Percentiles rank a stretch among this genome's conserved stretches.
phyloP scores from a whole-genome alignment of 1,140 invertebrate species.

The Pristionchus pacificus region DNA sequence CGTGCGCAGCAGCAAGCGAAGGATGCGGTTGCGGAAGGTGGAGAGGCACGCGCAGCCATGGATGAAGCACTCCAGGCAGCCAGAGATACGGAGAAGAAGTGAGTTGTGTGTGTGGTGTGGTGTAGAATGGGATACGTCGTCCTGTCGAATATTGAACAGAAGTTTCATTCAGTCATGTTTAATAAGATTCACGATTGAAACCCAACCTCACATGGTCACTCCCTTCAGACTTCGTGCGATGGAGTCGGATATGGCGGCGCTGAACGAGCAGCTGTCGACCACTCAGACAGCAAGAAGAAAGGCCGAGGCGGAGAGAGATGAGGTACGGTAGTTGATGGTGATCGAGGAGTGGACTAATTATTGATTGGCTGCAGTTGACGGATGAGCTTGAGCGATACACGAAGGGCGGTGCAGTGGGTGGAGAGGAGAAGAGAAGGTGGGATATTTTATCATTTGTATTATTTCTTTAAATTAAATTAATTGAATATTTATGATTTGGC shows the following conservation, averaged over 20 bases:
- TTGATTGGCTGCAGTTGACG: conserved; percentile 69
- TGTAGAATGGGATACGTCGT: background rate
- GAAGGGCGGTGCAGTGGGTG: background rate
- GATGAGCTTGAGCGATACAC: background rate
- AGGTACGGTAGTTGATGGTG: conserved; percentile 84
- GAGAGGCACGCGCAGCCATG: conserved; percentile 6
- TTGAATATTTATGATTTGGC: no score
- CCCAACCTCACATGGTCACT: conserved; percentile 7
- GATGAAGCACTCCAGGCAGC: conserved; percentile 14
- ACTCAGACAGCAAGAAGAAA: conserved; percentile 23
- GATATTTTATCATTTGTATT: conserved; percentile 1
- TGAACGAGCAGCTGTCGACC: conserved; percentile 8
- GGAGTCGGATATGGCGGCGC: conserved; percentile 11
- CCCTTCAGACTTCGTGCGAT: conserved; percentile 1
- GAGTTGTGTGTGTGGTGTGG: background rate
- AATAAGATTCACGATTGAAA: no score
- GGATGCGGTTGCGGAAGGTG: conserved; percentile 1
- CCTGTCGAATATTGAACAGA: no score
- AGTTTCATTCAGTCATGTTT: no score
- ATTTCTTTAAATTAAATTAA: background rate
- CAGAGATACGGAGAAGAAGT: conserved; percentile 17
- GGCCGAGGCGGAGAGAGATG: conserved; percentile 65
- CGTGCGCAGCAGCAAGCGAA: conserved; percentile 10
- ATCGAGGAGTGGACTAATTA: conserved; percentile 75
- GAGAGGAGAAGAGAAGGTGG: background rate